Evolutionary conservation across 2,113 vertebrate genomes (phyloP).

Genomic region (Cheirogaleus medius): DNA sequence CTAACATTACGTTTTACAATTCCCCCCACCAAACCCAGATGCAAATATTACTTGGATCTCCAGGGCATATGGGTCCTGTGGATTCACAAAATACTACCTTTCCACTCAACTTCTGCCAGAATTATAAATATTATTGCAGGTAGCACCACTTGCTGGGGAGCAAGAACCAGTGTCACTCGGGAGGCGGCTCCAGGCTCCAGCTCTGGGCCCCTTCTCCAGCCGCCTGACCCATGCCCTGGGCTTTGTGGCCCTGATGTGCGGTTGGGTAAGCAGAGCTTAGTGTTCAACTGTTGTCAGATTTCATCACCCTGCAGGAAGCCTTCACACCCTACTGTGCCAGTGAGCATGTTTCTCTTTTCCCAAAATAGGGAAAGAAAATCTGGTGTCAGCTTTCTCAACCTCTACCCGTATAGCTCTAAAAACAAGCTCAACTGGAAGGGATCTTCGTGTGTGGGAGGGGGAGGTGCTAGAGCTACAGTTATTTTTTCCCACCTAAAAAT

Average conservation of each 20-base stretch:
- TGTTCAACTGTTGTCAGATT: neutral
- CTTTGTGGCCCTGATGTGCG: neutral
- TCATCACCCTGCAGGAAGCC: neutral
- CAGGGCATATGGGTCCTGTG: neutral
- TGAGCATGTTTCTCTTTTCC: constrained; percentile 48
- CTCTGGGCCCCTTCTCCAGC: neutral
- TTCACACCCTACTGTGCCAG: neutral
- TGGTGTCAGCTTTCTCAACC: constrained; percentile 53
- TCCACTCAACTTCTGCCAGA: neutral
- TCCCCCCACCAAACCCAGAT: neutral
- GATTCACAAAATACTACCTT: constrained; percentile 11
- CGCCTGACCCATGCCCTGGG: neutral
- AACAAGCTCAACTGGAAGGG: constrained; percentile 54
- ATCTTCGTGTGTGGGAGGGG: constrained; percentile 18
- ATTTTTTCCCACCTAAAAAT: constrained; percentile 73
- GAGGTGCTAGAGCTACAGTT: constrained; percentile 37
- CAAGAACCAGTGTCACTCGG: neutral
- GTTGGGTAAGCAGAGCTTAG: neutral
- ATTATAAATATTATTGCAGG: neutral
- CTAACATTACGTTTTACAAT: neutral
- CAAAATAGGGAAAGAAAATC: constrained; percentile 68
- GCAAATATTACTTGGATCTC: neutral
- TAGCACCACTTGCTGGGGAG: neutral
- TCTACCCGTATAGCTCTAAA: constrained; percentile 47
- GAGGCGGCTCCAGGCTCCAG: neutral